Percentiles rank a stretch among this genome's conserved stretches.
These are phyloP conservation scores for Synergus umbraculus DNA, from an alignment of 2,888 invertebrate genomes.

Conservation along the genomic window DNA sequence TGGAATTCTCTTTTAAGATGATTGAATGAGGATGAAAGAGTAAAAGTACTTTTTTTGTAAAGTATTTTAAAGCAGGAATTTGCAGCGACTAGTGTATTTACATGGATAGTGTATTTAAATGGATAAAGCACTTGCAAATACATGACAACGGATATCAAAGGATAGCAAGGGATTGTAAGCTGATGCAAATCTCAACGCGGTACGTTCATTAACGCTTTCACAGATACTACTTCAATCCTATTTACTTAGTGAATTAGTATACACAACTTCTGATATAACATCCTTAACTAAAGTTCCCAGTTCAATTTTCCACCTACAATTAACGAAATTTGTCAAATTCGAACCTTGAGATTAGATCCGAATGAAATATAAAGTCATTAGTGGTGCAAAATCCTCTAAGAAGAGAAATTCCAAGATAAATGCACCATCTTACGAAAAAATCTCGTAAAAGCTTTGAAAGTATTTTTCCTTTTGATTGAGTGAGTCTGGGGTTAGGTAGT, in stretches of 20 bases:
- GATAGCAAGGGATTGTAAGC: conserved; percentile 64
- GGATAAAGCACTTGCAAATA: conserved; percentile 63
- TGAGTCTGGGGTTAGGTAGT: conserved; percentile 23
- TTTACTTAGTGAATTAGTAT: conserved; percentile 56
- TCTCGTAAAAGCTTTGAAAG: conserved; percentile 44
- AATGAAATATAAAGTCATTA: background rate
- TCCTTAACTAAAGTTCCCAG: background rate
- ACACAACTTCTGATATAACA: conserved; percentile 40
- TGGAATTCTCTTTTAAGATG: background rate
- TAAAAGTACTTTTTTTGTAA: background rate
- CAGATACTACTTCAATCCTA: conserved; percentile 55
- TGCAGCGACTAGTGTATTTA: conserved; percentile 56
- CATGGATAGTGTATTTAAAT: conserved; percentile 63
- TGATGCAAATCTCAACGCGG: conserved; percentile 65
- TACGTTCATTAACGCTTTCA: conserved; percentile 61
- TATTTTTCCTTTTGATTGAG: conserved; percentile 51
- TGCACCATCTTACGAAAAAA: background rate
- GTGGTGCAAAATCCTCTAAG: background rate
- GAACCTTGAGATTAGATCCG: background rate
- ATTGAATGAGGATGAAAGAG: background rate
- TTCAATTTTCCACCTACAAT: background rate
- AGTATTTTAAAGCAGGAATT: conserved; percentile 42
- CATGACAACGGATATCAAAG: conserved; percentile 59
- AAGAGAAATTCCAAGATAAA: background rate
- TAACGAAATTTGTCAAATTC: background rate